Conservation (phyloP, 2,797 vertebrate species). For the Podarcis lilfordi region DNA sequence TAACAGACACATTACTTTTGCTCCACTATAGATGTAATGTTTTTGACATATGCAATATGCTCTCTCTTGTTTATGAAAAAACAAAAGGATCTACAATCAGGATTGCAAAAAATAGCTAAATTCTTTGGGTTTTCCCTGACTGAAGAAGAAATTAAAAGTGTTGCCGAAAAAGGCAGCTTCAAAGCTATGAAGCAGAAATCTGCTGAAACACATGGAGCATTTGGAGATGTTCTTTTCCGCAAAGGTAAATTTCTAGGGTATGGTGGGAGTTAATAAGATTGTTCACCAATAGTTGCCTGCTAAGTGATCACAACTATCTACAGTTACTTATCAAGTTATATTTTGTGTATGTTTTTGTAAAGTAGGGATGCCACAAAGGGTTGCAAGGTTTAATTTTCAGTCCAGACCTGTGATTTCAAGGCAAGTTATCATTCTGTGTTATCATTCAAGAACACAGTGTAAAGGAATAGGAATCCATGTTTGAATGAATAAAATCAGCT, state of each 20-base stretch:
- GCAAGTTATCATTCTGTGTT: background rate
- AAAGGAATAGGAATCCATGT: background rate
- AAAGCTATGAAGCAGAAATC: constrained; percentile 58
- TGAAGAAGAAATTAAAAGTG: constrained; percentile 66
- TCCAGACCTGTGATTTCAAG: background rate
- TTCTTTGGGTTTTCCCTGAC: constrained; percentile 72
- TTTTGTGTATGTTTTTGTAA: no score
- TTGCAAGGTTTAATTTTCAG: background rate
- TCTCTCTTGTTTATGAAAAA: background rate
- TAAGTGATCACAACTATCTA: background rate
- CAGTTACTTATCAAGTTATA: background rate
- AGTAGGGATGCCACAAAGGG: no score
- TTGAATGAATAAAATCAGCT: background rate
- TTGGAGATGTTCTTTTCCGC: constrained; percentile 58
- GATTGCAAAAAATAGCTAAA: constrained; percentile 60
- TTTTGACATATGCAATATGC: background rate
- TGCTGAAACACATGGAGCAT: constrained; percentile 6
- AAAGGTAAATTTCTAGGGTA: constrained; percentile 47
- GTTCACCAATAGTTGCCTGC: background rate
- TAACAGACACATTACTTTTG: background rate
- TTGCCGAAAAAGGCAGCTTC: constrained; percentile 62
- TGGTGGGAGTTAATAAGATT: background rate
- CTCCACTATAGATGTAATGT: background rate
- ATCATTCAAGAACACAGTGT: background rate
- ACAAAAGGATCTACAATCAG: constrained; percentile 65